phyloP scores from a whole-genome alignment of 2,888 invertebrate species.

The Caenorhabditis sp. region DNA sequence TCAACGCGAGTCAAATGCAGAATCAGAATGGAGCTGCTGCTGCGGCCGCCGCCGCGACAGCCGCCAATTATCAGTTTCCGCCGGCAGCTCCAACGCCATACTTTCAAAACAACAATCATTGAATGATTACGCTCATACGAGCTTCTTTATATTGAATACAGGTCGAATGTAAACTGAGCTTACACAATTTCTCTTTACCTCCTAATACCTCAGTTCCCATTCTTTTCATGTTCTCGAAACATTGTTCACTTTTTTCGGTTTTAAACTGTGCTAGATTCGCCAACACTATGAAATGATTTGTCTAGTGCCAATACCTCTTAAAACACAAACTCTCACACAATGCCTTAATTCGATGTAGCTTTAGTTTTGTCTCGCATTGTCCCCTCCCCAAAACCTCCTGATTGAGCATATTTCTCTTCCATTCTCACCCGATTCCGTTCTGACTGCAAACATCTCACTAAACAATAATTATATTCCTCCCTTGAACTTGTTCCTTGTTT shows the following conservation, averaged over 20 bases:
- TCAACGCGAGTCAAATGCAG: constrained; percentile 9
- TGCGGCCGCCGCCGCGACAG: neutral
- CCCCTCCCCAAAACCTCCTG: neutral
- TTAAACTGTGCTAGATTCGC: constrained; percentile 20
- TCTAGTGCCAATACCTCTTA: constrained; percentile 36
- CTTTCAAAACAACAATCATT: constrained; percentile 23
- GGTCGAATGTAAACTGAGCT: too few relatives aligned
- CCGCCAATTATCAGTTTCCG: constrained; percentile 18
- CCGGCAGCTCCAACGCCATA: neutral
- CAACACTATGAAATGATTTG: constrained; percentile 41
- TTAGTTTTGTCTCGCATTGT: constrained; percentile 8
- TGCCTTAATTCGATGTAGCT: constrained; percentile 40
- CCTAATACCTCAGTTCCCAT: neutral
- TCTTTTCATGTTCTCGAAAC: neutral
- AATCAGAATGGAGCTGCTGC: constrained; percentile 8
- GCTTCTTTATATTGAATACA: too few relatives aligned
- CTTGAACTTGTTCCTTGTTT: neutral
- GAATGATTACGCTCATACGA: neutral
- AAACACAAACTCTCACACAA: constrained; percentile 4
- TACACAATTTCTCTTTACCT: too few relatives aligned
- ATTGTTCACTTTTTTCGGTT: neutral
- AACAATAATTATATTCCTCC: too few relatives aligned
- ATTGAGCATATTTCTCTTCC: constrained; percentile 22
- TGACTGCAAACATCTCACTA: constrained; percentile 34
- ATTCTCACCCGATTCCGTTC: constrained; percentile 34